Conservation (phyloP, 2,888 invertebrate species). For the Luperina testacea region DNA sequence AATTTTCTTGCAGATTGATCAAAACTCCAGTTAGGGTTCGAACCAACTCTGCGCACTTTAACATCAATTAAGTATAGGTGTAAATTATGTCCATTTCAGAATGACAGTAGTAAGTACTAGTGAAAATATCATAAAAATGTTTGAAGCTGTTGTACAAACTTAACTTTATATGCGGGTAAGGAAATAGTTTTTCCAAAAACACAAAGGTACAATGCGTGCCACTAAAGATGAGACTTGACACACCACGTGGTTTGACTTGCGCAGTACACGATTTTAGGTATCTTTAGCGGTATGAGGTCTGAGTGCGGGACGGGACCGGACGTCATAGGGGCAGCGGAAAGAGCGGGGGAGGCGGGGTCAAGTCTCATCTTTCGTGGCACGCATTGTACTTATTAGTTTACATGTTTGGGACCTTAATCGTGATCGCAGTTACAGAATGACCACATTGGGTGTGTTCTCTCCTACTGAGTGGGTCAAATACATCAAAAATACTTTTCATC, state of each 20-base stretch:
- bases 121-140: not conserved
- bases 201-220: no score
- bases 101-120: not conserved
- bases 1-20: not conserved
- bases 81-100: not conserved
- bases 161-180: not conserved
- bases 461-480: not conserved
- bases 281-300: no score
- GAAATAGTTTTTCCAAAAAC: not conserved
- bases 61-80: no score
- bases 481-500: not conserved
- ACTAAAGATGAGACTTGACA: no score
- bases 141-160: not conserved
- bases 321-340: no score
- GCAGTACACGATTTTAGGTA: no score
- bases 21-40: not conserved
- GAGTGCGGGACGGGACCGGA: no score
- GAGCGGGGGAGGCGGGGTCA: no score
- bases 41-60: not conserved
- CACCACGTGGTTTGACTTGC: no score
- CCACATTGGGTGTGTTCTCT: not conserved
- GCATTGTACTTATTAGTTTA: not conserved
- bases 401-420: not conserved
- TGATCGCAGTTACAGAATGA: not conserved
- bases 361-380: no score